Percentiles rank a stretch among this genome's conserved stretches.
phyloP scores from a whole-genome alignment of 2,113 vertebrate species.

The Rhinopomastus cyanomelas region DNA sequence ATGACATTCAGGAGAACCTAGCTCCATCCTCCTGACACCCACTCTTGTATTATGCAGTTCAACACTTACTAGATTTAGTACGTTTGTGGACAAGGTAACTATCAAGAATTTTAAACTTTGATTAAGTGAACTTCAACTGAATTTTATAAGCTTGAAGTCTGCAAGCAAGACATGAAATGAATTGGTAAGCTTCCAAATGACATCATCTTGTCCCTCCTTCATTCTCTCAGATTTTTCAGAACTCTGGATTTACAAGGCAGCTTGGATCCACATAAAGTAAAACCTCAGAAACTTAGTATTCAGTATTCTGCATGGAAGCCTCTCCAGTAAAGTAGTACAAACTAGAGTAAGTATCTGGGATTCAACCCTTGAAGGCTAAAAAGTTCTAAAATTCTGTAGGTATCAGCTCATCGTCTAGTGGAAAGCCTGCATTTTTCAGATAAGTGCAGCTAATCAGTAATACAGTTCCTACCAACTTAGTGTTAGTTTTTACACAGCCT shows the following conservation, averaged over 20 bases:
- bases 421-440: neutral
- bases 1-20: too few relatives aligned
- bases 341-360: neutral
- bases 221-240: neutral
- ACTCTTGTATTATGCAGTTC: too few relatives aligned
- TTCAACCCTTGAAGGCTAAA: neutral
- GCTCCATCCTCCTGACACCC: too few relatives aligned
- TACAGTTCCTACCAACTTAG: neutral
- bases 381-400: neutral
- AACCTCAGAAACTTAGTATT: neutral
- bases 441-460: neutral
- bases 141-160: neutral
- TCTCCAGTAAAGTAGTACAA: fast-evolving
- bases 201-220: neutral
- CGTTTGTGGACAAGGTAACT: too few relatives aligned
- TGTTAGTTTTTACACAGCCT: neutral
- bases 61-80: too few relatives aligned
- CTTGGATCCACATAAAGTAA: neutral
- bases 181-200: neutral
- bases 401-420: neutral
- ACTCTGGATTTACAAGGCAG: neutral
- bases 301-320: neutral
- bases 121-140: too few relatives aligned
- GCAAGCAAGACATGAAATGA: neutral
- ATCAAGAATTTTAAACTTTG: too few relatives aligned